These are phyloP conservation scores for Alosa sapidissima DNA, from an alignment of 2,797 vertebrate species.

Conservation along the genomic window DNA sequence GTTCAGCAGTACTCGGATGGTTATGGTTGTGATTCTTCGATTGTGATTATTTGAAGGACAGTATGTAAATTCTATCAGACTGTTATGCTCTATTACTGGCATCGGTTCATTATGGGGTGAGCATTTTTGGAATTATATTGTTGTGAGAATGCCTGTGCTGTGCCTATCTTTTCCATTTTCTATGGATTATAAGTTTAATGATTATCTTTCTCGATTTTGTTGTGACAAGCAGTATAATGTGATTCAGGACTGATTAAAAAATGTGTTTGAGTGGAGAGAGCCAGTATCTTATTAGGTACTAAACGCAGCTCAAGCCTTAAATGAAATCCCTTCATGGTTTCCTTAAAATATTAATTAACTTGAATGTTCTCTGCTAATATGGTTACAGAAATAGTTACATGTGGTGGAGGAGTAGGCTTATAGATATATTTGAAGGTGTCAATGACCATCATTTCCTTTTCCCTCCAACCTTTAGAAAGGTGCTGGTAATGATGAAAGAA, in stretches of 20 bases:
- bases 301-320: background rate
- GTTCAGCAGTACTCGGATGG: background rate
- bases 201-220: background rate
- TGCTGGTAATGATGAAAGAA: background rate
- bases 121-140: background rate
- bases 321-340: background rate
- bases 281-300: background rate
- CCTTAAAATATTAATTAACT: background rate
- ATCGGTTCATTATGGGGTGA: slow-evolving; percentile 1
- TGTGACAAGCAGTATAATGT: background rate
- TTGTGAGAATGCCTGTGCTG: background rate
- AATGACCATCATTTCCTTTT: background rate
- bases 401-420: background rate
- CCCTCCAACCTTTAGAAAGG: slow-evolving; percentile 4
- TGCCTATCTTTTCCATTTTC: background rate
- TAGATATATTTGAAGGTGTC: background rate
- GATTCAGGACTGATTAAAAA: background rate
- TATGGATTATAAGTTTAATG: background rate
- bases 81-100: background rate
- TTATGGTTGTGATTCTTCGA: background rate
- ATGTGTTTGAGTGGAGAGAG: background rate
- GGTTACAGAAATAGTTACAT: background rate
- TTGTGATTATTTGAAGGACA: background rate
- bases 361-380: background rate
- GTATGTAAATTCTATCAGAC: background rate